Evolutionary conservation across 2,113 vertebrate genomes (phyloP).

Genomic region (Trichechus manatus): DNA sequence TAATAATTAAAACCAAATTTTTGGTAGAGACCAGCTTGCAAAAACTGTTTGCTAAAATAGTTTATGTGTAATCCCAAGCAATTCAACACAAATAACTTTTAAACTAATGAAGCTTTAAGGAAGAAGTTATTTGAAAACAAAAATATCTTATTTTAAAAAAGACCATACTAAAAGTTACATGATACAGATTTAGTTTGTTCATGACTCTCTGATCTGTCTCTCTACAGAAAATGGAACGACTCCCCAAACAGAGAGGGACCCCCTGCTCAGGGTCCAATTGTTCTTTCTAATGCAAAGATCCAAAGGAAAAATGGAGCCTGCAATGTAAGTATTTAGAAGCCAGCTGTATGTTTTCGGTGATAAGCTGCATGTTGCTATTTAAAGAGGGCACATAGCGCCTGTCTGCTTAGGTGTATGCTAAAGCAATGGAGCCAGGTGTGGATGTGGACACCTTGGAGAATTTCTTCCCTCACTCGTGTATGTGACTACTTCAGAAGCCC

Average conservation of each 20-base stretch:
- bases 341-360: background rate
- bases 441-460: background rate
- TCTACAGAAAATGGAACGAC: background rate
- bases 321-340: background rate
- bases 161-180: background rate
- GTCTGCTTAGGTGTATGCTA: no score
- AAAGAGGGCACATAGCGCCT: background rate
- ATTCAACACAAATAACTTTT: slow-evolving; percentile 45
- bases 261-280: rapidly evolving
- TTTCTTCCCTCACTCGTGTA: background rate
- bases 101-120: slow-evolving; percentile 43
- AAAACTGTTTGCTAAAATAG: slow-evolving; percentile 35
- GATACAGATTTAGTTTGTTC: background rate
- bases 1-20: slow-evolving; percentile 65
- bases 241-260: background rate
- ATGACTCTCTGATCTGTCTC: background rate
- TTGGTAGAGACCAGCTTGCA: slow-evolving; percentile 23
- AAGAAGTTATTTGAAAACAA: slow-evolving; percentile 27
- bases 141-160: slow-evolving; percentile 2
- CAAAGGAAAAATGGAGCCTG: background rate
- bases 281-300: background rate
- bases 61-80: background rate
- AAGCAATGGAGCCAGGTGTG: background rate
- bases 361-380: background rate
- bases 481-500: background rate